Percentiles rank a stretch among this genome's conserved stretches.
These are phyloP conservation scores for Dastarcus helophoroides DNA, from an alignment of 2,888 invertebrate species.

Conservation along the genomic window DNA sequence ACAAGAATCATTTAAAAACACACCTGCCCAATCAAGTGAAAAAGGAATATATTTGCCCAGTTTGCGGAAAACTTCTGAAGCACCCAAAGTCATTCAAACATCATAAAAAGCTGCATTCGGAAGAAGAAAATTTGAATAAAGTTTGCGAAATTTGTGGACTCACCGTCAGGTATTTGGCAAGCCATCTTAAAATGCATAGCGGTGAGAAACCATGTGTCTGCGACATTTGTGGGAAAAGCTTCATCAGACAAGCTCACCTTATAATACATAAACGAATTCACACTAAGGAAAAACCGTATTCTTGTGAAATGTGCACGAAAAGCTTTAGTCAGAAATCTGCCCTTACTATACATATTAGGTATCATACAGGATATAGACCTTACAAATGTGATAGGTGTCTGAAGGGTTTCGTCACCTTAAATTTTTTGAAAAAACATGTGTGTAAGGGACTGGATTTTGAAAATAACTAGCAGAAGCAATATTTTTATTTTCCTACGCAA, in stretches of 20 bases:
- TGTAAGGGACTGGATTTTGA: no score
- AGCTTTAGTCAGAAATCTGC: slow-evolving; percentile 42
- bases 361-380: slow-evolving; percentile 39
- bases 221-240: slow-evolving; percentile 23
- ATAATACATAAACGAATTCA: slow-evolving; percentile 21
- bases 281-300: slow-evolving; percentile 22
- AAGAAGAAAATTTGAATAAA: no score
- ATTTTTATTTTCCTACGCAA: no score
- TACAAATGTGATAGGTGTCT: slow-evolving; percentile 37
- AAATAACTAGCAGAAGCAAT: no score
- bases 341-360: slow-evolving; percentile 41
- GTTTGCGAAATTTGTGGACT: no score
- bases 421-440: slow-evolving; percentile 23
- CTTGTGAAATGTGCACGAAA: slow-evolving; percentile 37
- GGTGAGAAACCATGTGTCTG: slow-evolving; percentile 32
- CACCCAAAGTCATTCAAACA: no score
- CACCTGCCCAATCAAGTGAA: no score
- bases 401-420: slow-evolving; percentile 24
- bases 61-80: no score
- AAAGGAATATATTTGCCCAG: no score
- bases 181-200: slow-evolving; percentile 10
- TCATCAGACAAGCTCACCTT: slow-evolving; percentile 25
- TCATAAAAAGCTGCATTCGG: no score
- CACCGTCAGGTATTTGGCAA: no score
- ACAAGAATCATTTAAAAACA: no score